Conservation (phyloP, 2,888 invertebrate genomes). For the Tachina lurida region DNA sequence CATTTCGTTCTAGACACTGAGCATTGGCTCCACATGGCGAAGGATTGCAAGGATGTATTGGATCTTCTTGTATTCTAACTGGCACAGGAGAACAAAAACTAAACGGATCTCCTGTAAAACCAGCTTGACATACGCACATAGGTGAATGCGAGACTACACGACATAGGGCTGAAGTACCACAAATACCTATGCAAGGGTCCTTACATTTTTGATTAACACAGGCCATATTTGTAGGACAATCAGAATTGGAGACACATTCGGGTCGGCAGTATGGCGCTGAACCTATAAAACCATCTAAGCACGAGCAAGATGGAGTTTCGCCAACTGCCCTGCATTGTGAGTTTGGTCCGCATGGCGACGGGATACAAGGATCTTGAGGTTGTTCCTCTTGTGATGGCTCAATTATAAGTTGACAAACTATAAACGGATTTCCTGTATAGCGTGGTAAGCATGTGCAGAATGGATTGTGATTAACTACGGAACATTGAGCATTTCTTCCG, state of each 20-base stretch:
- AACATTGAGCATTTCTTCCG: slow-evolving; percentile 86
- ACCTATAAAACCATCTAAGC: slow-evolving; percentile 88
- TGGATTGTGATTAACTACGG: slow-evolving; percentile 87
- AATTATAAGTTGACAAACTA: slow-evolving; percentile 87
- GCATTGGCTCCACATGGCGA: slow-evolving; percentile 90
- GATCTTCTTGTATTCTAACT: slow-evolving; percentile 82
- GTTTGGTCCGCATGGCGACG: slow-evolving; percentile 90
- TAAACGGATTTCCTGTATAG: slow-evolving; percentile 90
- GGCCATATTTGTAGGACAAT: slow-evolving; percentile 87
- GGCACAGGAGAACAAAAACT: slow-evolving; percentile 85
- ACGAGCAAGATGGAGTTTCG: slow-evolving; percentile 89
- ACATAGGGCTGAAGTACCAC: slow-evolving; percentile 89
- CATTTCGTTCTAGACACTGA: slow-evolving; percentile 87
- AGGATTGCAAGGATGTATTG: slow-evolving; percentile 86
- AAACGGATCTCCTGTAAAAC: slow-evolving; percentile 89
- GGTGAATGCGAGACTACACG: slow-evolving; percentile 89
- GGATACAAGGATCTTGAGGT: slow-evolving; percentile 86
- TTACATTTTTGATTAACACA: slow-evolving; percentile 89
- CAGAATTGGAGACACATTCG: slow-evolving; percentile 88
- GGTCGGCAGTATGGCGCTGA: slow-evolving; percentile 89
- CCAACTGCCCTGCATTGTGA: slow-evolving; percentile 86
- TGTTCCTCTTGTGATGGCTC: slow-evolving; percentile 79
- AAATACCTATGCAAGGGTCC: slow-evolving; percentile 88
- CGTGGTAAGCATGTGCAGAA: slow-evolving; percentile 89
- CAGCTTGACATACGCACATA: slow-evolving; percentile 86